Base-by-base conservation (phyloP, 2,888 invertebrate genomes). In the Pherbina coryleti region DNA sequence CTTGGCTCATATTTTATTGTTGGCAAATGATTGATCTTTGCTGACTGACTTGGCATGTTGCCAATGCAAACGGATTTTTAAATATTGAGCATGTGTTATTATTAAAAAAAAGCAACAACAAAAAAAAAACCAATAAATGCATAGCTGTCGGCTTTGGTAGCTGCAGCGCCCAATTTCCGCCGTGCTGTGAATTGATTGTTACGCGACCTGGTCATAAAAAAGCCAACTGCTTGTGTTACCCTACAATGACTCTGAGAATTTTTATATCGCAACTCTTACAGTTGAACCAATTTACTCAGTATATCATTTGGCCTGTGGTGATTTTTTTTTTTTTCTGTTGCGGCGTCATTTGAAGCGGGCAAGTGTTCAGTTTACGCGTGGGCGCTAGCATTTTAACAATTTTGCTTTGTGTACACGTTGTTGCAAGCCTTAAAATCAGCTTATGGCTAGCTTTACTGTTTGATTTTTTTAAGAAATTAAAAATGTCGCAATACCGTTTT, bases 51-150 rank as follows among this genome's bases (percentile, higher is more conserved):
- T 7, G 0, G 5, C 3, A 31, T 64, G 34, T 31, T n/a, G 34
- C 34, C 64, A 64, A 64, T n/a, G 34, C 64, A 64, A 34, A 64
- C 17, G 28, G 34, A 64, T 64, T 64, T 64, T 28, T 31, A 17
- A 31, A 60, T 25, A 60, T 60, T 60, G 57, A 60, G 28, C 22
- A 44, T 44, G 44, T 44, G 44, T 44, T 44, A 11, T 4, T 37
- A 37, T 37, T 5, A 8, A 8, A 37, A 37, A 37, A 31, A 31
- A 31, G 31, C 3, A 31, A 31, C 5, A 37, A 37, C 37, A 37
- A 37, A 8, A 37, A 37, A 7, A 8, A 5, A 64, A 64, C 3
- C 34, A 64, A 34, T 3, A 64, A 22, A 55, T 55, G 19, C 55
- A 55, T 19, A 22, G 55, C 11, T 55, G 19, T 7, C 5, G 19